phyloP scores from a whole-genome alignment of 37 sponge, comb jelly and placozoan species.

The Haliclona indistincta region DNA sequence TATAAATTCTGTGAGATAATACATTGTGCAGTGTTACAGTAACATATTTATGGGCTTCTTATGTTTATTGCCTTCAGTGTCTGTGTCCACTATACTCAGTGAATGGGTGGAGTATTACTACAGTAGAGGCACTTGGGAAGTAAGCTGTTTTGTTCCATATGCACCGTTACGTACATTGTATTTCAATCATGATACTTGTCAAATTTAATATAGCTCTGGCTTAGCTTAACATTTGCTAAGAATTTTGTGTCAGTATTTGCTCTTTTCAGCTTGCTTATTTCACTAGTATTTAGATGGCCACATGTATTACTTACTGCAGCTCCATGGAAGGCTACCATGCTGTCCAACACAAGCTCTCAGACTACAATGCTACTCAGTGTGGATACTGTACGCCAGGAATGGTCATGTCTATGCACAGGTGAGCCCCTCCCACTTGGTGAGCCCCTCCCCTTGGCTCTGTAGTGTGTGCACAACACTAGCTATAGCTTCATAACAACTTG shows the following conservation, averaged over 20 bases:
- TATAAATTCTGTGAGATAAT: constrained; percentile 69
- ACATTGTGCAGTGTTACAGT: not conserved
- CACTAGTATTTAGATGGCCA: too few relatives aligned
- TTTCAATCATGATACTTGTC: too few relatives aligned
- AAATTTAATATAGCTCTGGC: too few relatives aligned
- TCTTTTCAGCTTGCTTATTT: too few relatives aligned
- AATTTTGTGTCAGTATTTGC: too few relatives aligned
- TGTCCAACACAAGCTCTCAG: constrained; percentile 36
- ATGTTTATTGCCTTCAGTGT: too few relatives aligned
- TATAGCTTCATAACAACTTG: too few relatives aligned
- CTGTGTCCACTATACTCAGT: constrained; percentile 75
- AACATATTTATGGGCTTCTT: not conserved
- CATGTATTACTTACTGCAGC: not conserved
- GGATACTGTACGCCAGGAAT: constrained; percentile 77
- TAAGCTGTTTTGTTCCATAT: constrained; percentile 1
- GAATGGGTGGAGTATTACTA: constrained; percentile 76
- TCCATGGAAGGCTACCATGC: constrained; percentile 27
- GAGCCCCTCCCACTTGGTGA: too few relatives aligned
- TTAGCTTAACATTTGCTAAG: too few relatives aligned
- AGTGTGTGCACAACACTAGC: too few relatives aligned
- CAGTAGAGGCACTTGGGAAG: constrained; percentile 84
- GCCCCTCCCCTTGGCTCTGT: too few relatives aligned
- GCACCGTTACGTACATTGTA: not conserved
- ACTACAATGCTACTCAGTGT: constrained; percentile 63
- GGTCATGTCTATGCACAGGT: constrained; percentile 81